Evolutionary conservation across 64 coral and sea anemone genomes (phyloP), one percentile per base, ranked within the genome.

Genomic region (Actinia tenebrosa): DNA sequence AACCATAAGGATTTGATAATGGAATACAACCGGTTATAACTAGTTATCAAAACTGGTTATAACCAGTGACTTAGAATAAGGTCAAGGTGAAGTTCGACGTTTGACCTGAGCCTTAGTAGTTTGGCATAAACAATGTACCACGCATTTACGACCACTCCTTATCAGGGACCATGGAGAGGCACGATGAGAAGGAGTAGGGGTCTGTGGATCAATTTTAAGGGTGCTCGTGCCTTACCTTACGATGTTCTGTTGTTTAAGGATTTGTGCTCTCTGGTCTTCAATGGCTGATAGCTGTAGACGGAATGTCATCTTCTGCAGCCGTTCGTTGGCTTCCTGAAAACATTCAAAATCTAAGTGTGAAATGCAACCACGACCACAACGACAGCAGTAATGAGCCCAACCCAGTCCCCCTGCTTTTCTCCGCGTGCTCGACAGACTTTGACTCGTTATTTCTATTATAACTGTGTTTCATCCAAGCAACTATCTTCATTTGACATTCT

Each of bases 261-360:
- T 98, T 80, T 89, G 92, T 56, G 87, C 95, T 94, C 92, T 87
- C 64, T 92, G 92, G 89, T 98, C 90, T 85, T 98, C 87, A 3
- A 87, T 90, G 0, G 84, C 91, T 44, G 92, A 94, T 0, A 98
- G 84, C 82, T 91, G 92, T 43, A 98, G 89, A 10, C 91, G 92
- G 50, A 98, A 98, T 1, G 92, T 88, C 85, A 98, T 91, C 44
- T 91, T 91, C 87, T 98, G 95, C 7, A 94, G 92, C 89, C 86
- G 91, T 72, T 98, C 93, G 23, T 87, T 84, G n/a, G 89, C 95
- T 89, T 98, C 92, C 95, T 98, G 26, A 22, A 79, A 20, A 66
- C 30, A 37, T 37, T 37, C 30, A 37, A 37, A 37, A 37, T 37
- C 0, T 37, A 37, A 37, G 0, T 37, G 30, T 37, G 30, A 37